Percentiles rank a stretch among this genome's conserved stretches.
Conservation (phyloP, 2,888 invertebrate species). For the Cosmopolites sordidus region DNA sequence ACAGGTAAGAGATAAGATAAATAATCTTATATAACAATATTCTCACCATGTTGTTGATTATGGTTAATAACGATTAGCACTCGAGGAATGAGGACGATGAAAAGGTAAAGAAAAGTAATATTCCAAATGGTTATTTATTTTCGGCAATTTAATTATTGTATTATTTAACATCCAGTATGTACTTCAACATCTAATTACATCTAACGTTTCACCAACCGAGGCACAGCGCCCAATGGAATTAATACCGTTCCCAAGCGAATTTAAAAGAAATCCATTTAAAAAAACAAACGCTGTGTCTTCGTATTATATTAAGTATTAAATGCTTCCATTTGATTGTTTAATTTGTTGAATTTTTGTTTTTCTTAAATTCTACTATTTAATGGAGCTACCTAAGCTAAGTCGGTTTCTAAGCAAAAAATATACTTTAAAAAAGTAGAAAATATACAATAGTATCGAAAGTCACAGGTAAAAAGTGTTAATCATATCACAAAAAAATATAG, state of each 20-base stretch:
- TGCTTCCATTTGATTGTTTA: not conserved
- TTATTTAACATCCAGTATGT: constrained; percentile 12
- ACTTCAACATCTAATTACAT: constrained; percentile 13
- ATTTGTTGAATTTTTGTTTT: not conserved
- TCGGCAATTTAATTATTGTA: constrained; percentile 5
- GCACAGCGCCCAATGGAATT: not conserved
- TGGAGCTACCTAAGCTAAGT: not conserved
- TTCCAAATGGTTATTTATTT: constrained; percentile 1
- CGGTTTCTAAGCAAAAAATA: not conserved
- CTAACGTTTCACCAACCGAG: constrained; percentile 3
- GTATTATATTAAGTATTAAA: not conserved
- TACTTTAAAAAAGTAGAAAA: not conserved
- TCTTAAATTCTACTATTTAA: not conserved
- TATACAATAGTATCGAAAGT: not conserved
- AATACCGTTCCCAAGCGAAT: not conserved
- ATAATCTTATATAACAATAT: no score
- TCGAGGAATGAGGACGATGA: no score
- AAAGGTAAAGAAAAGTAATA: not conserved
- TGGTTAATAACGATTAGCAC: no score
- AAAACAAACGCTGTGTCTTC: not conserved
- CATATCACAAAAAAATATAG: not conserved
- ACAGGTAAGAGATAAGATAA: no score
- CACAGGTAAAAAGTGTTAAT: not conserved
- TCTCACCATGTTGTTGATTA: no score
- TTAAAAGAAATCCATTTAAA: not conserved